These are phyloP conservation scores for Chrysogorgia sp. DNA, from an alignment of 92 coral and sea anemone species.

Conservation along the genomic window DNA sequence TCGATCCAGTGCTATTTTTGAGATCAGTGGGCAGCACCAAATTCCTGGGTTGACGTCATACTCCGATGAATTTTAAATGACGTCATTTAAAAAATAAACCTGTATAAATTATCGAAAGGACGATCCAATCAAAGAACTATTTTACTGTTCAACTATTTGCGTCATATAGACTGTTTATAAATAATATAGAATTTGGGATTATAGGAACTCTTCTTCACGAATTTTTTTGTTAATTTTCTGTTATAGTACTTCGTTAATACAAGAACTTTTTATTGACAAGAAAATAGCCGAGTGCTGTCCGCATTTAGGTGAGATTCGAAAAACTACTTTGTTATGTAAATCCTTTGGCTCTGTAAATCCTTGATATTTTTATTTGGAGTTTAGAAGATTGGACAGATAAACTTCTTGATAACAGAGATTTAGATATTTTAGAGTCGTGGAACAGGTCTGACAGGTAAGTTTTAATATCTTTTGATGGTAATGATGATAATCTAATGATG, in stretches of 20 bases:
- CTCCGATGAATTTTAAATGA: too few relatives aligned
- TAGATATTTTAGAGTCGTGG: slow-evolving; percentile 67
- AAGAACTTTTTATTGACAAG: slow-evolving; percentile 21
- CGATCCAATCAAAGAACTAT: too few relatives aligned
- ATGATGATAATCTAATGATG: neutral
- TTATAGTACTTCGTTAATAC: slow-evolving; percentile 17
- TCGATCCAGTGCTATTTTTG: too few relatives aligned
- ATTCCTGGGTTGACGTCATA: too few relatives aligned
- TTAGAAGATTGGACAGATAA: slow-evolving; percentile 79
- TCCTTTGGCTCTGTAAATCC: neutral
- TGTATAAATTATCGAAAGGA: too few relatives aligned
- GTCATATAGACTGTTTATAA: too few relatives aligned
- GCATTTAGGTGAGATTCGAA: slow-evolving; percentile 5
- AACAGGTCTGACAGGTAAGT: slow-evolving; percentile 79
- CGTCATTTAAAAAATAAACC: too few relatives aligned
- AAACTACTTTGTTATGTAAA: neutral
- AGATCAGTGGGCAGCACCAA: too few relatives aligned
- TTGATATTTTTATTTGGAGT: neutral
- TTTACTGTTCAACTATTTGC: too few relatives aligned
- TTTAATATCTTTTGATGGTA: neutral
- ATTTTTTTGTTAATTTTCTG: neutral
- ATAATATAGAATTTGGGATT: too few relatives aligned
- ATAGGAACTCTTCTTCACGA: too few relatives aligned
- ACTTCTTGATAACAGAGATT: slow-evolving; percentile 91
- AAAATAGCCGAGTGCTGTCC: slow-evolving; percentile 28